Percentiles rank a stretch among this genome's conserved stretches.
phyloP scores from a whole-genome alignment of 1,140 invertebrate genomes.

The Drosophila tsacasi region DNA sequence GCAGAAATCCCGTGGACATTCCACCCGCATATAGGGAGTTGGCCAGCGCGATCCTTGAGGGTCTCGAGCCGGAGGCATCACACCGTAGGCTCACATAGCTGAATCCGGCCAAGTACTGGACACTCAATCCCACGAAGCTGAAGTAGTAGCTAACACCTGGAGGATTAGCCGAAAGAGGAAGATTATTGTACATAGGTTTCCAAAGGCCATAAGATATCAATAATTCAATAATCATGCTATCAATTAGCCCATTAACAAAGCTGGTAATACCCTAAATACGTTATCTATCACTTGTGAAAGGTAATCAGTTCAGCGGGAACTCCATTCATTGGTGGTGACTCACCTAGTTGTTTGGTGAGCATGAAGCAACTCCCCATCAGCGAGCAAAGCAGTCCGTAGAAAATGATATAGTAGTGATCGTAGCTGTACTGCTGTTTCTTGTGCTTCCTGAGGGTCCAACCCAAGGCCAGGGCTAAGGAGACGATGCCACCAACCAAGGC shows the following conservation, averaged over 20 bases:
- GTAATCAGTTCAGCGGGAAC: conserved; percentile 10
- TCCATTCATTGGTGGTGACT: conserved; percentile 26
- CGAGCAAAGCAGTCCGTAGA: conserved; percentile 73
- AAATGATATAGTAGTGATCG: conserved; percentile 78
- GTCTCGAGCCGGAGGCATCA: conserved; percentile 57
- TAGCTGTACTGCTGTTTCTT: conserved; percentile 63
- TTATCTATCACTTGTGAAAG: not conserved
- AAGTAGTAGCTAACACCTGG: conserved; percentile 78
- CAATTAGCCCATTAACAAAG: conserved; percentile 8
- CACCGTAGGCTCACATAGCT: conserved; percentile 73
- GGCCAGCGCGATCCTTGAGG: conserved; percentile 63
- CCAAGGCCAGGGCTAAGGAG: conserved; percentile 46
- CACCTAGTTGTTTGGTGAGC: conserved; percentile 72
- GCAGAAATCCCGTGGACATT: conserved; percentile 58
- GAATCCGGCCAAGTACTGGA: conserved; percentile 65
- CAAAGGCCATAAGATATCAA: not conserved
- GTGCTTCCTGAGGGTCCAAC: conserved; percentile 68
- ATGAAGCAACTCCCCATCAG: conserved; percentile 77
- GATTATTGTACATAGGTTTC: not conserved
- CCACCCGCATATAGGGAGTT: conserved; percentile 66
- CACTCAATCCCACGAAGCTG: conserved; percentile 67
- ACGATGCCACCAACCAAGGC: conserved; percentile 46
- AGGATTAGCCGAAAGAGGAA: not conserved
- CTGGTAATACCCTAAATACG: not conserved
- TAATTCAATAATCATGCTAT: conserved; percentile 10